These are phyloP conservation scores for Lycopodina hypogea DNA, from an alignment of 37 sponge, comb jelly and placozoan genomes.

Conservation along the genomic window DNA sequence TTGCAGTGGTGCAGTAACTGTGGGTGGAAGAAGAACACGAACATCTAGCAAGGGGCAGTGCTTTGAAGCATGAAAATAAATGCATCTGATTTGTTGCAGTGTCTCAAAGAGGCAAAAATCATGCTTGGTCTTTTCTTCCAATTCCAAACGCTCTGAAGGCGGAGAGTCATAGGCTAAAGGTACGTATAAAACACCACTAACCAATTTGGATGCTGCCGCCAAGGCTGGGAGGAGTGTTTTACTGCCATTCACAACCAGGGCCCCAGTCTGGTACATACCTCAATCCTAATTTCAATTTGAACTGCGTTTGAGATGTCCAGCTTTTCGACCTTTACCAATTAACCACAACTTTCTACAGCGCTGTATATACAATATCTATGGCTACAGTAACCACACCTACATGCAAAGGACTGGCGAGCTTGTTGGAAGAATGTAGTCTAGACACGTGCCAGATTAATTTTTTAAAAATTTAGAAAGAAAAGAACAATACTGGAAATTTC, in stretches of 20 bases:
- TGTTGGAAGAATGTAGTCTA: no score
- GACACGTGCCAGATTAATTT: no score
- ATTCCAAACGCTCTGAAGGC: neutral
- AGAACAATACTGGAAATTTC: no score
- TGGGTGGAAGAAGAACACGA: constrained; percentile 42
- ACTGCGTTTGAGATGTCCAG: neutral
- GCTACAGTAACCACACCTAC: no score
- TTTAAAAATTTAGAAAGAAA: no score
- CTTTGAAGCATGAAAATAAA: constrained; percentile 38
- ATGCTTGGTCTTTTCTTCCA: neutral
- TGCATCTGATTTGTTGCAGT: constrained; percentile 12
- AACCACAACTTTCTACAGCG: no score
- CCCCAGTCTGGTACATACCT: constrained; percentile 47
- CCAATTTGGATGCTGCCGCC: constrained; percentile 44
- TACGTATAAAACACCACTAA: constrained; percentile 60
- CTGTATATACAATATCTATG: no score
- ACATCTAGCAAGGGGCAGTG: constrained; percentile 51
- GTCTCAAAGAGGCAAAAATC: constrained; percentile 19
- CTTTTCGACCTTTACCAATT: neutral
- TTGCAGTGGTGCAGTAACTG: neutral
- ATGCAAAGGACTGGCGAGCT: no score
- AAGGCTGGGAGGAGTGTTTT: constrained; percentile 53
- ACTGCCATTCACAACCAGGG: constrained; percentile 46
- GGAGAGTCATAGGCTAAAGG: constrained; percentile 27
- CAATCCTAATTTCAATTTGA: no score